These are phyloP conservation scores for Leptoclinus maculatus DNA, from an alignment of 2,797 vertebrate species.

Conservation along the genomic window DNA sequence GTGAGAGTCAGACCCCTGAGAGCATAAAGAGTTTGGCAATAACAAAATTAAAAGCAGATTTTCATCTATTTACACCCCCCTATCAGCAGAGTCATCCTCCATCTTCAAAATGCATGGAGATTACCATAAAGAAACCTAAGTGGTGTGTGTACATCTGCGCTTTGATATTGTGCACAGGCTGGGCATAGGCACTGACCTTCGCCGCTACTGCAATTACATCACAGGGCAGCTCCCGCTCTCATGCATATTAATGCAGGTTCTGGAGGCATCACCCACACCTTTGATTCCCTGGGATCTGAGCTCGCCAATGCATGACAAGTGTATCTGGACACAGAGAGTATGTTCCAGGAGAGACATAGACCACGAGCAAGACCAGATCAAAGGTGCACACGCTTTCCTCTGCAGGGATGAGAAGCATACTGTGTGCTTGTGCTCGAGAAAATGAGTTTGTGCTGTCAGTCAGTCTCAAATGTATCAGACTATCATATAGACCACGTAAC, in stretches of 20 bases:
- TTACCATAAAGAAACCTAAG: conserved; percentile 58
- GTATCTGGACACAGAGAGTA: conserved; percentile 75
- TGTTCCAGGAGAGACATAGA: conserved; percentile 70
- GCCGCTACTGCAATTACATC: conserved; percentile 82
- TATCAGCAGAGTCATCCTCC: conserved; percentile 45
- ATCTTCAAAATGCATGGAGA: conserved; percentile 56
- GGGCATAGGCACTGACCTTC: conserved; percentile 72
- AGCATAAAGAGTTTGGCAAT: conserved; percentile 49
- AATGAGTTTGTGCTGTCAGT: conserved; percentile 28
- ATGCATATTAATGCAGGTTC: conserved; percentile 82
- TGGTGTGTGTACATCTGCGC: conserved; percentile 59
- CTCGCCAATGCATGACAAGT: conserved; percentile 77
- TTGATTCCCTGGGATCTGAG: conserved; percentile 81
- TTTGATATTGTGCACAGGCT: conserved; percentile 61
- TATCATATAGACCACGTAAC: conserved; percentile 1
- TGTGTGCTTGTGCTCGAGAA: conserved; percentile 17
- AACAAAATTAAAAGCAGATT: conserved; percentile 62
- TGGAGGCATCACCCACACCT: conserved; percentile 78
- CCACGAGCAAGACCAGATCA: conserved; percentile 70
- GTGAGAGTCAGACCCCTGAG: conserved; percentile 48
- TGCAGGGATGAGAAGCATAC: conserved; percentile 52
- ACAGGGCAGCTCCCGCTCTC: conserved; percentile 74
- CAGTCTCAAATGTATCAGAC: conserved; percentile 5
- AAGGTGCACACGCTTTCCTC: conserved; percentile 64
- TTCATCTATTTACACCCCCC: conserved; percentile 53